phyloP scores from a whole-genome alignment of 2,113 vertebrate species.

The Lamprologus ornatipinnis region DNA sequence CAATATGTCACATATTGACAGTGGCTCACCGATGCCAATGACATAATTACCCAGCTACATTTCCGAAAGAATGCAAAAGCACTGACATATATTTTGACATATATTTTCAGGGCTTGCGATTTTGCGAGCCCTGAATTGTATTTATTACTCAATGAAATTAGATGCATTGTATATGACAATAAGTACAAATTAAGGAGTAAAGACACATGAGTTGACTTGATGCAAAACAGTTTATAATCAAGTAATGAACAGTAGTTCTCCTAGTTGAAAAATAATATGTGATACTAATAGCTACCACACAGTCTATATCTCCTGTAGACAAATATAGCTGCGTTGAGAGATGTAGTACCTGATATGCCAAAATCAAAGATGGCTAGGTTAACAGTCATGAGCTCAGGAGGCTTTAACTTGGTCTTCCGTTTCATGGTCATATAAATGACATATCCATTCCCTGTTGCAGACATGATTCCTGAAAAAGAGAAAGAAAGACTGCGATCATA shows the following conservation, averaged over 20 bases:
- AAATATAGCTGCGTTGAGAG: neutral
- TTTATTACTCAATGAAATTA: neutral
- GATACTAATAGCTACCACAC: neutral
- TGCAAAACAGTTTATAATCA: neutral
- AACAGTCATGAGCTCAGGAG: slow-evolving; percentile 91
- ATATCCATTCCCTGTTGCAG: slow-evolving; percentile 87
- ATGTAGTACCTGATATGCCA: slow-evolving; percentile 87
- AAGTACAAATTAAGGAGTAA: neutral
- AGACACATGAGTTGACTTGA: neutral
- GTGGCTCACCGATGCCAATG: no score
- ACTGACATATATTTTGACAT: no score
- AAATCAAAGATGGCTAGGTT: slow-evolving; percentile 92
- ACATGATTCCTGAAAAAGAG: slow-evolving; percentile 78
- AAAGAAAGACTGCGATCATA: neutral
- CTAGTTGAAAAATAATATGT: neutral
- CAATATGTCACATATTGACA: no score
- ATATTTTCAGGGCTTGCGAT: no score
- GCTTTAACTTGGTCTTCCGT: slow-evolving; percentile 87
- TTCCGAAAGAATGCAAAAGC: no score
- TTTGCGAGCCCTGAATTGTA: neutral
- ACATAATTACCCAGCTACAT: no score
- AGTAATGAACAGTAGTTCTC: neutral
- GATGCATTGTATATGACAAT: neutral
- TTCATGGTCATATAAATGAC: slow-evolving; percentile 85
- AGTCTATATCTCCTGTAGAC: neutral